Evolutionary conservation across 2,113 vertebrate species (phyloP), one percentile per base, ranked within the genome.

Genomic region (Menidia beryllina): DNA sequence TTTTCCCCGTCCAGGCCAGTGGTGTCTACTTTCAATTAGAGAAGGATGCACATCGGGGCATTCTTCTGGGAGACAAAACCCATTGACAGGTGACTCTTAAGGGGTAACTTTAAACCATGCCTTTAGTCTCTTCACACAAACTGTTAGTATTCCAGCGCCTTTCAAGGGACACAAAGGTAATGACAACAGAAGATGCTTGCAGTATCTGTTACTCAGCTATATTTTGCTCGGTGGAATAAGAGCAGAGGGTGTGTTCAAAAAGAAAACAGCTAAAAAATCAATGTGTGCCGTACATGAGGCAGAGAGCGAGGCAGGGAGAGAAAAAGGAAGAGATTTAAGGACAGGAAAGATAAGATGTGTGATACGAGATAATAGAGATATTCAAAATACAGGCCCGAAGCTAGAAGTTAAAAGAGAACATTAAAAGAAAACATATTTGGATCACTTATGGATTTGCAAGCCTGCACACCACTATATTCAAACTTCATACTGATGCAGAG

Each of bases 361-460:
- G 86, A 90, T 88, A 86, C 64, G 79, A 87, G 86, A 89, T 86
- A 88, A 88, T 86, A 85, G 79, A 88, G 81, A 79, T 86, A 86
- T 88, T 82, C 61, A 79, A 82, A 91, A 88, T 87, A 75, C 71
- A 67, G 60, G 84, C 89, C 89, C 24, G 69, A 25, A 88, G 87
- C 86, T 66, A 73, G 8, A 68, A 82, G 83, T 88, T 83, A 81
- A 86, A 85, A 80, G 77, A 68, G 78, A 88, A 75, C 83, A 88
- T 88, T 85, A 86, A 83, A 86, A 87, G 78, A 61, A 77, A 88
- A 85, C 88, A 85, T 74, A 77, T 79, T 90, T 83, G 82, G 86
- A 83, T 85, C 34, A 79, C 86, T 89, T 86, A 79, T 89, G 81
- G 85, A 85, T 89, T 69, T 90, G 83, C 85, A 84, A 86, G 82